Conservation (phyloP, 2,797 vertebrate species). For the Halcyon leucocephala region DNA sequence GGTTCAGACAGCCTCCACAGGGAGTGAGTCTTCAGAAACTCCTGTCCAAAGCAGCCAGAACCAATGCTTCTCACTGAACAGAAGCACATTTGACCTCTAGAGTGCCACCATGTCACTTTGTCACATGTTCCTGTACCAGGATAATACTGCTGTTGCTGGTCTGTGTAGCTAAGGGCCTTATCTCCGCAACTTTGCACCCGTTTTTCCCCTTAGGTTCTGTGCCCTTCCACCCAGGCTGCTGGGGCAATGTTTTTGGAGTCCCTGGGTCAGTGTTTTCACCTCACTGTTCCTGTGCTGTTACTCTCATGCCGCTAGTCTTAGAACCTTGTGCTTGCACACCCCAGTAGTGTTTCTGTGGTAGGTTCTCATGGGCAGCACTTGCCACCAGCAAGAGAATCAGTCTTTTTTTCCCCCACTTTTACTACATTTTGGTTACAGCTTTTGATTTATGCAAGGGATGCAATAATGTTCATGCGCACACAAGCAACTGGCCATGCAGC, state of each 20-base stretch:
- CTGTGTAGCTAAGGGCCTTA: neutral
- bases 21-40: neutral
- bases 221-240: neutral
- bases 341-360: neutral
- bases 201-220: neutral
- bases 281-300: neutral
- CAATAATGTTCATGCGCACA: neutral
- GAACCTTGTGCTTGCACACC: neutral
- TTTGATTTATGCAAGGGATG: neutral
- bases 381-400: neutral
- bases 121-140: neutral
- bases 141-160: neutral
- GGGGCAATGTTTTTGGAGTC: neutral
- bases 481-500: neutral
- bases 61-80: neutral
- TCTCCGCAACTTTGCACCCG: neutral
- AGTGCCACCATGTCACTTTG: neutral
- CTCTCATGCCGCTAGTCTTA: neutral
- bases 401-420: rapidly evolving
- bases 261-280: neutral
- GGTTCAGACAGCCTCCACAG: neutral
- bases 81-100: neutral
- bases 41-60: neutral
- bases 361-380: neutral
- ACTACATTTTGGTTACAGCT: neutral